Base-by-base conservation (phyloP, 1,140 invertebrate species). In the Conus betulinus region DNA sequence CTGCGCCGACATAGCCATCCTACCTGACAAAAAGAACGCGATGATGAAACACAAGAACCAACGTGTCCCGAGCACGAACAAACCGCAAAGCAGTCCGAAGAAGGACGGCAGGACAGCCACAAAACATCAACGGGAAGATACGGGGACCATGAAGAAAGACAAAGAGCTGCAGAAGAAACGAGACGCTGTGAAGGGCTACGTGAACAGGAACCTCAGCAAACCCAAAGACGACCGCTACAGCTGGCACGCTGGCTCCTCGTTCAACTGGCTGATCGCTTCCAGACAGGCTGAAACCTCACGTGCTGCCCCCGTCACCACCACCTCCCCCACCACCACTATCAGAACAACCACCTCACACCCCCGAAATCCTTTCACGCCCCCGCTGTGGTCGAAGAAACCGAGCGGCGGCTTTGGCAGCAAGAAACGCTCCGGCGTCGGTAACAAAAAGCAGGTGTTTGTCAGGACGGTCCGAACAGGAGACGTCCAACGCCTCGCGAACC, bases 1-100 rank as follows among this genome's bases (percentile, higher is more conserved):
- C 53, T 89, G 89, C 57, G 91, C 91, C n/a, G 91, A 91, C 67
- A 82, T 91, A 25, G 74, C 79, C 27, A 91, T 91, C n/a, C 39
- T 89, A 2, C 89, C 88, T 2, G 76, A 78, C 74, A 84, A 63
- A 63, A n/a, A 63, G 25, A 13, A 17, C 51, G 52, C 39, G 39
- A 20, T 17, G 60, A 39, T 3, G 11, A 74, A 27, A 39, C 20
- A 84, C 13, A 67, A 60, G 27, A 84, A 20, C 25, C 11, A 23
- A 63, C 17, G 57, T 10, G 55, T 17, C 20, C 20, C 20, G 10
- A 13, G 67, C n/a, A 10, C 27, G 23, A 57, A 55, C 51, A 84
- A 78, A 78, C 7, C 7, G 0, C 8, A 39, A 10, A 23, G 5
- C 76, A 17, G 27, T 25, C 25, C 10, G 25, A 78, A 39, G 25